Conservation (phyloP, 2,113 vertebrate species). For the Prunella himalayana region DNA sequence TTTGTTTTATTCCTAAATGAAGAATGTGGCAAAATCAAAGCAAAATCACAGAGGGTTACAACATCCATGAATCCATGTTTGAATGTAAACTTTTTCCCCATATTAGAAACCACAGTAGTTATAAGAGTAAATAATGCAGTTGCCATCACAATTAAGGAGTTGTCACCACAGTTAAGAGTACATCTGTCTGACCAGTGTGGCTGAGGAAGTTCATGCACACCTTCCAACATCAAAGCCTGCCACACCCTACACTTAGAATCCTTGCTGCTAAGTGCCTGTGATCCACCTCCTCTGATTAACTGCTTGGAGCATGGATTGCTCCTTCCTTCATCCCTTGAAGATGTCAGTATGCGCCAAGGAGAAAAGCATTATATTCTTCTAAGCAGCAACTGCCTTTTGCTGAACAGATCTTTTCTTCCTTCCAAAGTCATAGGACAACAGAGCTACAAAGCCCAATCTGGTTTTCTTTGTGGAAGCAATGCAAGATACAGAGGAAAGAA, state of each 20-base stretch:
- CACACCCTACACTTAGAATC: not conserved
- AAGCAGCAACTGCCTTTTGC: not conserved
- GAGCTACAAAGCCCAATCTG: not conserved
- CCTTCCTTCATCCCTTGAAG: not conserved
- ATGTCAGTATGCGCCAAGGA: not conserved
- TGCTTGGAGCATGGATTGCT: not conserved
- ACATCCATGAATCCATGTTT: not conserved
- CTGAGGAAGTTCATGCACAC: accelerated
- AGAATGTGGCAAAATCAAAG: not conserved
- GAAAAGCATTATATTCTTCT: not conserved
- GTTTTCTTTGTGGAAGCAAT: not conserved
- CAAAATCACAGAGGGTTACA: not conserved
- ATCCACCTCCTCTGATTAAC: not conserved
- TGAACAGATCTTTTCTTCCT: not conserved
- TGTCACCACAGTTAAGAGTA: not conserved
- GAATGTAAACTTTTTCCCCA: not conserved
- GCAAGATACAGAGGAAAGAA: not conserved
- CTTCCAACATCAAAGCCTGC: not conserved
- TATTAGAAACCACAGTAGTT: not conserved
- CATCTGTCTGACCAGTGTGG: not conserved
- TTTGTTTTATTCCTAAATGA: not conserved
- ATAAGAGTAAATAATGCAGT: not conserved
- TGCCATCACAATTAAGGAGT: not conserved
- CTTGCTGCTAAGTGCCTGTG: not conserved
- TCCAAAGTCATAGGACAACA: not conserved